Evolutionary conservation across 2,113 vertebrate genomes (phyloP).

Genomic region (Alosa alosa): DNA sequence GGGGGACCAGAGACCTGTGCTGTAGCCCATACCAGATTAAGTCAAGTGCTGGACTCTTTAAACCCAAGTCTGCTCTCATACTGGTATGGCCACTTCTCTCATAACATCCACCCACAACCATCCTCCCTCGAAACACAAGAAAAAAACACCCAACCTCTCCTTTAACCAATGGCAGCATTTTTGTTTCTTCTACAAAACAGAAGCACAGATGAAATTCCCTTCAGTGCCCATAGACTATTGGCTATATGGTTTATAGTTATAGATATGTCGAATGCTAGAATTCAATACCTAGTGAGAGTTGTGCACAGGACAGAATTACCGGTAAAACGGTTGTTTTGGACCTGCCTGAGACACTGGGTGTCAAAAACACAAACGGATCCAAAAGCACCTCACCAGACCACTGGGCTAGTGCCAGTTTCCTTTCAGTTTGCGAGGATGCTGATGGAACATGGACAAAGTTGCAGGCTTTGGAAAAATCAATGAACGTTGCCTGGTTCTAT

Average conservation of each 20-base stretch:
- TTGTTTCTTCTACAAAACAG: background rate
- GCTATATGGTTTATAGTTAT: background rate
- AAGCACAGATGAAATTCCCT: background rate
- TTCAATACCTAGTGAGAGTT: background rate
- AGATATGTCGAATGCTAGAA: background rate
- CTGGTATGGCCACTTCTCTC: background rate
- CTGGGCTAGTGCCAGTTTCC: background rate
- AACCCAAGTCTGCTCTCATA: background rate
- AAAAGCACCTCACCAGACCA: background rate
- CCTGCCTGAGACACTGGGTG: background rate
- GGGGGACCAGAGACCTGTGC: background rate
- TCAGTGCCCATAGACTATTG: background rate
- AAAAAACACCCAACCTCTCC: background rate
- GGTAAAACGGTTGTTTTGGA: background rate
- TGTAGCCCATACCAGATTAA: background rate
- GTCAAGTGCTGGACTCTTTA: background rate
- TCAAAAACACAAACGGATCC: background rate
- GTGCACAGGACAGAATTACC: background rate
- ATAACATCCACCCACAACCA: background rate
- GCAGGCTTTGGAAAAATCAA: conserved; percentile 37
- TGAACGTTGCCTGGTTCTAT: conserved; percentile 25
- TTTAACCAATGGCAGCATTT: background rate
- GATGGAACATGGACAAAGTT: conserved; percentile 25
- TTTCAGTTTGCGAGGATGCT: background rate
- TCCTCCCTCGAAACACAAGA: background rate